A percentile compares a stretch with the other conserved stretches of the same genome.
phyloP scores from a whole-genome alignment of 2,888 invertebrate genomes.

The Euzetes globulus region DNA sequence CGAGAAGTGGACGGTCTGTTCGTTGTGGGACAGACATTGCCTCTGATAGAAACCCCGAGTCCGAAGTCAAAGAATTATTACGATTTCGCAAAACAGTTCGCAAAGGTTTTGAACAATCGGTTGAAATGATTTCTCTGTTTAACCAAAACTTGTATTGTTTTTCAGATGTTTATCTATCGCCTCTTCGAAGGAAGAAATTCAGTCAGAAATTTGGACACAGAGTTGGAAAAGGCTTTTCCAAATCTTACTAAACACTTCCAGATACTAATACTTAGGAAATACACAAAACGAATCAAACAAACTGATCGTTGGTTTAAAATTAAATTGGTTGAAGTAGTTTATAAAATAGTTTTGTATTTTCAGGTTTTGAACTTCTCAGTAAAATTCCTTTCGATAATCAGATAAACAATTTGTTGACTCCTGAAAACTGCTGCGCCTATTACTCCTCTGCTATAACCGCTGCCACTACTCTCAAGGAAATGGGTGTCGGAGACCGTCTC shows the following conservation, averaged over 20 bases:
- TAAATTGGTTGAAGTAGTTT: neutral
- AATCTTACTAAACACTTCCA: neutral
- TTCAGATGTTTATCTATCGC: conserved; percentile 20
- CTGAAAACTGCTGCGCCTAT: conserved; percentile 15
- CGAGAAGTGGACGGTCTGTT: neutral
- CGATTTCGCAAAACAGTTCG: neutral
- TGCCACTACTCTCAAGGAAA: neutral
- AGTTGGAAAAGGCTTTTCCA: conserved; percentile 1
- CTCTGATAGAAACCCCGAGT: conserved; percentile 5
- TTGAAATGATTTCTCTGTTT: neutral
- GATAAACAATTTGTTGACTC: neutral
- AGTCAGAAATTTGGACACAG: neutral
- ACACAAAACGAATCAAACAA: neutral
- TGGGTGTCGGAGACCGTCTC: neutral
- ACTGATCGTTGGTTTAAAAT: neutral
- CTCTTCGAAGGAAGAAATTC: neutral
- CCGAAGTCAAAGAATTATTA: neutral
- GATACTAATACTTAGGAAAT: neutral
- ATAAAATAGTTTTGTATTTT: neutral
- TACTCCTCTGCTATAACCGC: neutral
- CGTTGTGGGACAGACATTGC: conserved; percentile 14
- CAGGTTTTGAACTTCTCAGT: neutral
- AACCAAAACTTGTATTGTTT: neutral
- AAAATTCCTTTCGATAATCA: conserved; percentile 11
- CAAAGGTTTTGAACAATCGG: neutral